Conservation (phyloP, 2,113 vertebrate genomes). For the Onychostoma macrolepis region DNA sequence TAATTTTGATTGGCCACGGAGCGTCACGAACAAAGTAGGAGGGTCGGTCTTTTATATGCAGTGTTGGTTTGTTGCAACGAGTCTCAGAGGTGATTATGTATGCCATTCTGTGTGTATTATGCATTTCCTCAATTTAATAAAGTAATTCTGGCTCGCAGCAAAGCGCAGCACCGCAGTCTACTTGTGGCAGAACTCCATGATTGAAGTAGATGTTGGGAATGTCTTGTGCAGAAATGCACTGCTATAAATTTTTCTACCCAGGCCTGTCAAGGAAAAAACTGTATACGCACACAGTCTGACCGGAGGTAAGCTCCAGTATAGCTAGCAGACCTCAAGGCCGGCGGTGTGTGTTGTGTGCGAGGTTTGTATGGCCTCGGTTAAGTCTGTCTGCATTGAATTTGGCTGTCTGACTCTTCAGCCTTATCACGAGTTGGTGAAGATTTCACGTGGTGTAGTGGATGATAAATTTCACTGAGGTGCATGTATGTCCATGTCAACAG, state of each 20-base stretch:
- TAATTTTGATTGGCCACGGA: constrained; percentile 79
- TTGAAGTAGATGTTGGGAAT: constrained; percentile 6
- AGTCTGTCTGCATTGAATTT: background rate
- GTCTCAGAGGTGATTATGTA: constrained; percentile 75
- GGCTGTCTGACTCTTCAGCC: background rate
- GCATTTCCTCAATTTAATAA: constrained; percentile 71
- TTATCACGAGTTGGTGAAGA: background rate
- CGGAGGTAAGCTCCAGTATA: background rate
- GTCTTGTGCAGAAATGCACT: background rate
- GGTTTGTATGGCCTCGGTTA: background rate
- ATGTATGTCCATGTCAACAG: background rate
- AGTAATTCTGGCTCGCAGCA: constrained; percentile 60
- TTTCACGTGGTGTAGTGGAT: background rate
- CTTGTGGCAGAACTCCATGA: constrained; percentile 22
- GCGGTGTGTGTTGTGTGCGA: background rate
- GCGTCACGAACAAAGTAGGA: constrained; percentile 75
- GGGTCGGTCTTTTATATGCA: constrained; percentile 72
- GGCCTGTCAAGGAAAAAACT: background rate
- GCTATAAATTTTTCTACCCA: constrained; percentile 14
- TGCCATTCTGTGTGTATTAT: constrained; percentile 66
- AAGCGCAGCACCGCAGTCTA: background rate
- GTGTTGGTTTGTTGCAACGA: constrained; percentile 69
- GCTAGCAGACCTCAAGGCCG: background rate
- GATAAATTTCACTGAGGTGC: background rate
- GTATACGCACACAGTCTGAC: background rate